Evolutionary conservation across 2,888 invertebrate genomes (phyloP).

Genomic region (Bruchidius siliquastri): DNA sequence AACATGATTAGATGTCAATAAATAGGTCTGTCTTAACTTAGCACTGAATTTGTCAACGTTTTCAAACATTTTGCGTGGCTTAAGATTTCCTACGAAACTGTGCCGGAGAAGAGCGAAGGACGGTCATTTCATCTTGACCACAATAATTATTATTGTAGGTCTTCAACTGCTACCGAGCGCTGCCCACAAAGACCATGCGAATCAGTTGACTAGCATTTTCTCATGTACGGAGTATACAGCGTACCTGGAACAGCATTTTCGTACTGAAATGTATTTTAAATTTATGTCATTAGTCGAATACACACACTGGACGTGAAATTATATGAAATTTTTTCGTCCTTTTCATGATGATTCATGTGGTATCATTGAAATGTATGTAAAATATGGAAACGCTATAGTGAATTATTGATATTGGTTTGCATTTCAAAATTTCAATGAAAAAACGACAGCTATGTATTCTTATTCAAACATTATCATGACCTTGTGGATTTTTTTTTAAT

Average conservation of each 20-base stretch:
- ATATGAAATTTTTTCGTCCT: neutral
- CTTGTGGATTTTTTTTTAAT: too few relatives aligned
- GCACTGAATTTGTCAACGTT: too few relatives aligned
- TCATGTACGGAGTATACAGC: neutral
- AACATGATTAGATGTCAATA: too few relatives aligned
- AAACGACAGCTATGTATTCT: too few relatives aligned
- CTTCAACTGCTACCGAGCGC: neutral
- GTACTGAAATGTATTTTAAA: neutral
- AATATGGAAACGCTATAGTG: too few relatives aligned
- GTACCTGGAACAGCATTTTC: neutral
- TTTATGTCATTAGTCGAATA: neutral
- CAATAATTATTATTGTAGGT: neutral
- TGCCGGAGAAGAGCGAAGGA: neutral
- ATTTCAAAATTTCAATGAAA: too few relatives aligned
- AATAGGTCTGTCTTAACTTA: too few relatives aligned
- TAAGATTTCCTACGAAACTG: neutral
- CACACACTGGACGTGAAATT: neutral
- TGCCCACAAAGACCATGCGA: neutral
- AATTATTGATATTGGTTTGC: too few relatives aligned
- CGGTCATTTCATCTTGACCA: neutral
- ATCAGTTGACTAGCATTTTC: neutral
- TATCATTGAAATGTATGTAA: too few relatives aligned
- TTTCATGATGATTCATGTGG: too few relatives aligned
- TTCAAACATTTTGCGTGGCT: too few relatives aligned
- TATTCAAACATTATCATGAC: too few relatives aligned